These are phyloP conservation scores for Zaprionus obscuricornis DNA, from an alignment of 2,888 invertebrate genomes.

Conservation along the genomic window DNA sequence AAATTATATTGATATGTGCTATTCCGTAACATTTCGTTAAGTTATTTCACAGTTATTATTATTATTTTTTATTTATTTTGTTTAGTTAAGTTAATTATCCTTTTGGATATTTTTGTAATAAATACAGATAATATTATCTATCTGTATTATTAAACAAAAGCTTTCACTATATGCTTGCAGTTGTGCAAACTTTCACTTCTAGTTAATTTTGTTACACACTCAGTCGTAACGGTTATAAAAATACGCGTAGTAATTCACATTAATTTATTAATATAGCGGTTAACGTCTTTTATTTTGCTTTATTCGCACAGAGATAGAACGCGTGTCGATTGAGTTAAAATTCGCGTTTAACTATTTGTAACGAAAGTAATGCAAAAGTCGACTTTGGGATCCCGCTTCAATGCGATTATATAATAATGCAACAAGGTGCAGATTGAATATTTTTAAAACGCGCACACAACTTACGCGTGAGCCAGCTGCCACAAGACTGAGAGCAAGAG, in stretches of 20 bases:
- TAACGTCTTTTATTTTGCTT: constrained; percentile 43
- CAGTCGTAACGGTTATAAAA: constrained; percentile 15
- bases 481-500: constrained; percentile 77
- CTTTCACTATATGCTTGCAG: too few relatives aligned
- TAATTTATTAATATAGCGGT: constrained; percentile 26
- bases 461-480: constrained; percentile 81
- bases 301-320: constrained; percentile 45
- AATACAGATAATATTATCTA: too few relatives aligned
- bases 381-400: constrained; percentile 49
- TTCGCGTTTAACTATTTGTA: constrained; percentile 47
- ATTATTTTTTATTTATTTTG: too few relatives aligned
- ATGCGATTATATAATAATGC: constrained; percentile 66
- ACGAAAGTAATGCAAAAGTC: constrained; percentile 60
- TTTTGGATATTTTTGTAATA: too few relatives aligned
- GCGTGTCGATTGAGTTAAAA: constrained; percentile 44
- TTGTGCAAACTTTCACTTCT: too few relatives aligned
- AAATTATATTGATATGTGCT: constrained; percentile 84
- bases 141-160: too few relatives aligned
- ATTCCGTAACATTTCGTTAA: constrained; percentile 77
- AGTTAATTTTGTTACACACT: too few relatives aligned
- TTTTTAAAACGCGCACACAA: constrained; percentile 65
- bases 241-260: constrained; percentile 4
- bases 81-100: too few relatives aligned
- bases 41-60: not conserved
- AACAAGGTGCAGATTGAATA: constrained; percentile 31